Evolutionary conservation across 2,113 vertebrate species (phyloP).

Genomic region (Ammodytes dubius): DNA sequence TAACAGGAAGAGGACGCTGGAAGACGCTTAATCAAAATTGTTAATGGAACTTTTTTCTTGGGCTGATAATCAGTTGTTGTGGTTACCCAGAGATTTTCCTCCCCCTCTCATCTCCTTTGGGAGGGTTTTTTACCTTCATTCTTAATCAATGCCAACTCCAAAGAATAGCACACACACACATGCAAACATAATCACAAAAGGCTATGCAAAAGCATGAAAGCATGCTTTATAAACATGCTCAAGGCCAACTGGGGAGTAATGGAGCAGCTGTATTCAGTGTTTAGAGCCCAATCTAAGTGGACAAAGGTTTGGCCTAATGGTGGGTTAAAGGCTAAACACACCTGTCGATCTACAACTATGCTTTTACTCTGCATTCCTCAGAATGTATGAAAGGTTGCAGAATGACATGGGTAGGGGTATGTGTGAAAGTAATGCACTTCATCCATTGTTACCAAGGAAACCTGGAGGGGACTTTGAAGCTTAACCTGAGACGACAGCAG

Average conservation of each 20-base stretch:
- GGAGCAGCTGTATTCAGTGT: constrained; percentile 31
- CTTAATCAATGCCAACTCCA: background rate
- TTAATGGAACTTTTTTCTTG: background rate
- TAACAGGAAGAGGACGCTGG: background rate
- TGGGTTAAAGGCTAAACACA: constrained; percentile 51
- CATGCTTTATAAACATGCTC: constrained; percentile 15
- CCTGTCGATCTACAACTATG: constrained; percentile 45
- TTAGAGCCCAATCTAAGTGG: constrained; percentile 16
- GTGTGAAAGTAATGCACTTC: constrained; percentile 14
- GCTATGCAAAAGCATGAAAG: constrained; percentile 36
- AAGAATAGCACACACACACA: background rate
- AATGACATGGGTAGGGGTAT: background rate
- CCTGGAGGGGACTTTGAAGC: constrained; percentile 26
- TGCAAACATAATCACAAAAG: constrained; percentile 6
- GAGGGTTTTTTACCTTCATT: background rate
- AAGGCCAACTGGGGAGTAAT: constrained; percentile 28
- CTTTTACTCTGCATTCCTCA: constrained; percentile 33
- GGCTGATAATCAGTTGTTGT: background rate
- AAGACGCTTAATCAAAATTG: background rate
- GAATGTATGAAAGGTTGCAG: constrained; percentile 15
- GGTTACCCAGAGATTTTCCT: background rate
- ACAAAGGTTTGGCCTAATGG: constrained; percentile 42
- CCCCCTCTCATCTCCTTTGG: background rate
- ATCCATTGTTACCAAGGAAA: constrained; percentile 48
- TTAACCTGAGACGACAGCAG: constrained; percentile 65